Percentiles rank a stretch among this genome's conserved stretches.
Evolutionary conservation across 2,797 vertebrate genomes (phyloP).

Genomic region (Gambelia wislizenii): DNA sequence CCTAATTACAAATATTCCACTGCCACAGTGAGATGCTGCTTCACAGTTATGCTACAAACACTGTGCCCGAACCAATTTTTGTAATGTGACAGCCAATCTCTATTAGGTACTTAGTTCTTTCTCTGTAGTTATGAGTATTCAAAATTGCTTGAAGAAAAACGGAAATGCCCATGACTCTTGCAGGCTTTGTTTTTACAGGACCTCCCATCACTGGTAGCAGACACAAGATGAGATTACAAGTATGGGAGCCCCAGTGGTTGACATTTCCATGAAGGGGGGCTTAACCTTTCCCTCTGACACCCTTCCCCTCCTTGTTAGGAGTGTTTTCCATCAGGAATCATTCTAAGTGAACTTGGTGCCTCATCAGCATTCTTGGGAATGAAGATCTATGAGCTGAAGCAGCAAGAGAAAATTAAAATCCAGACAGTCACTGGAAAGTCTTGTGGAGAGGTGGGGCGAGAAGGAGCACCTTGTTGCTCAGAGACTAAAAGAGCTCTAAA

Average conservation of each 20-base stretch:
- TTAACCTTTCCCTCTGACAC: neutral
- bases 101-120: neutral
- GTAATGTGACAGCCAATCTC: neutral
- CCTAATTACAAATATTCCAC: neutral
- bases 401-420: slow-evolving; percentile 23
- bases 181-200: slow-evolving; percentile 3
- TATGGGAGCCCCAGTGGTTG: neutral
- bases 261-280: neutral
- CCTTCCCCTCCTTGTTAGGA: slow-evolving; percentile 22
- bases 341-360: slow-evolving; percentile 25
- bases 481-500: neutral
- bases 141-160: neutral
- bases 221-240: slow-evolving; percentile 11
- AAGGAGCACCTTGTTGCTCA: slow-evolving; percentile 19
- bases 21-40: neutral
- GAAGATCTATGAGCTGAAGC: slow-evolving; percentile 25
- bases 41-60: neutral
- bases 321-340: slow-evolving; percentile 19
- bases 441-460: neutral
- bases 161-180: neutral
- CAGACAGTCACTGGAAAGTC: neutral
- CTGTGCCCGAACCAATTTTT: neutral
- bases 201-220: neutral
- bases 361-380: slow-evolving; percentile 35
- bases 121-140: neutral